Conservation (phyloP, 2,797 vertebrate genomes). For the Leucoraja ocellata region DNA sequence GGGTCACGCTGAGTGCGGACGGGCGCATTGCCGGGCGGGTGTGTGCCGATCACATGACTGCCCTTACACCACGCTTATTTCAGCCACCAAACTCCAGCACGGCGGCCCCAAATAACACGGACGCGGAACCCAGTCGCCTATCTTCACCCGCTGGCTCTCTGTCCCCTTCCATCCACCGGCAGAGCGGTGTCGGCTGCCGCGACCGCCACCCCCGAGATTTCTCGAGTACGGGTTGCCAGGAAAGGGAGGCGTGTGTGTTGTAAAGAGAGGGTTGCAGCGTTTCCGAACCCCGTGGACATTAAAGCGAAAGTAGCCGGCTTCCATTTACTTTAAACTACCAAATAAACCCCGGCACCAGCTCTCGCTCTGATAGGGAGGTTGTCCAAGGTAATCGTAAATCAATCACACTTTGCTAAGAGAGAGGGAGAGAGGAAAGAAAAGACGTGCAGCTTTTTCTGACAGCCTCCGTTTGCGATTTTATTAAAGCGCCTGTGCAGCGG, state of each 20-base stretch:
- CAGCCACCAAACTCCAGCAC: background rate
- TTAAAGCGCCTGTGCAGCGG: constrained; percentile 32
- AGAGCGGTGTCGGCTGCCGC: background rate
- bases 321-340: constrained; percentile 37
- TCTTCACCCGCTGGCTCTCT: background rate
- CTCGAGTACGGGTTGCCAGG: background rate
- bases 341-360: constrained; percentile 34
- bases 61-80: background rate
- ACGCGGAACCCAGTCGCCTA: background rate
- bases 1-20: constrained; percentile 62
- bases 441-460: constrained; percentile 41
- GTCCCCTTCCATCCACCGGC: background rate
- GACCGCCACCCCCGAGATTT: background rate
- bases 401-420: constrained; percentile 32
- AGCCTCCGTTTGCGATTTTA: constrained; percentile 31
- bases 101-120: background rate
- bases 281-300: constrained; percentile 38
- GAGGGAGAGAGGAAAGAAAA: constrained; percentile 41
- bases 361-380: constrained; percentile 36
- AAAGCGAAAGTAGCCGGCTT: constrained; percentile 36
- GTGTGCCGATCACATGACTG: constrained; percentile 14
- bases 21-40: constrained; percentile 49
- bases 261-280: constrained; percentile 38
- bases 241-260: constrained; percentile 38
- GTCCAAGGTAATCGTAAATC: constrained; percentile 37